Evolutionary conservation across 2,888 invertebrate genomes (phyloP).

Genomic region (Brachynemurus nebulosus): DNA sequence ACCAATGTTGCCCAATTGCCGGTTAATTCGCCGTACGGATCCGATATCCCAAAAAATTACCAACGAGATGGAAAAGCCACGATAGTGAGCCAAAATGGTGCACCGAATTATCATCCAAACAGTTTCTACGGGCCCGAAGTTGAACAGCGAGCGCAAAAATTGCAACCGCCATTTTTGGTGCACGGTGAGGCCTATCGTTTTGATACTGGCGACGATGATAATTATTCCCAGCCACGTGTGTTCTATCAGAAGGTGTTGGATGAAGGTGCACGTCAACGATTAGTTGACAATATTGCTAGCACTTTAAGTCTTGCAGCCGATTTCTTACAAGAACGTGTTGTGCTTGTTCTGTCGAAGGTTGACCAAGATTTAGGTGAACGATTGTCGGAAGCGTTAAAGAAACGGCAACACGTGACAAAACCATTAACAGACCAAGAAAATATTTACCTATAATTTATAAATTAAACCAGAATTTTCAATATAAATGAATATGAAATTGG

Average conservation of each 20-base stretch:
- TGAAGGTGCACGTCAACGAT: slow-evolving; percentile 52
- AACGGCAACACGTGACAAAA: no score
- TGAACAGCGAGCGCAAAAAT: slow-evolving; percentile 45
- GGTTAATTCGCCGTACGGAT: slow-evolving; percentile 85
- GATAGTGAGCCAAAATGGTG: slow-evolving; percentile 65
- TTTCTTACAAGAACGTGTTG: slow-evolving; percentile 77
- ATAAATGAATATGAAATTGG: no score
- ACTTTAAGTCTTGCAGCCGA: slow-evolving; percentile 63
- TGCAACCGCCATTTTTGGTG: slow-evolving; percentile 41
- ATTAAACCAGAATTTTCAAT: no score
- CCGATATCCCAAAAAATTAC: slow-evolving; percentile 48
- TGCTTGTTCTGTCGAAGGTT: slow-evolving; percentile 69
- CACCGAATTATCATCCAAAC: slow-evolving; percentile 95
- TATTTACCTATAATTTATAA: no score
- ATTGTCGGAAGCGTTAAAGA: slow-evolving; percentile 37
- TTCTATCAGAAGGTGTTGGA: slow-evolving; percentile 60
- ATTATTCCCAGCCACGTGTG: slow-evolving; percentile 67
- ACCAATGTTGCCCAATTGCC: slow-evolving; percentile 85
- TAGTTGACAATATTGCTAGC: slow-evolving; percentile 67
- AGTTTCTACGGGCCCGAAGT: slow-evolving; percentile 81
- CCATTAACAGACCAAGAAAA: no score
- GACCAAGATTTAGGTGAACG: slow-evolving; percentile 65
- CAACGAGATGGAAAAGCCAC: slow-evolving; percentile 81
- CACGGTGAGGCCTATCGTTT: slow-evolving; percentile 69
- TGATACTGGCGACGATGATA: slow-evolving; percentile 76